Evolutionary conservation across 1,140 invertebrate species (phyloP).

Genomic region (Mamestra configurata): DNA sequence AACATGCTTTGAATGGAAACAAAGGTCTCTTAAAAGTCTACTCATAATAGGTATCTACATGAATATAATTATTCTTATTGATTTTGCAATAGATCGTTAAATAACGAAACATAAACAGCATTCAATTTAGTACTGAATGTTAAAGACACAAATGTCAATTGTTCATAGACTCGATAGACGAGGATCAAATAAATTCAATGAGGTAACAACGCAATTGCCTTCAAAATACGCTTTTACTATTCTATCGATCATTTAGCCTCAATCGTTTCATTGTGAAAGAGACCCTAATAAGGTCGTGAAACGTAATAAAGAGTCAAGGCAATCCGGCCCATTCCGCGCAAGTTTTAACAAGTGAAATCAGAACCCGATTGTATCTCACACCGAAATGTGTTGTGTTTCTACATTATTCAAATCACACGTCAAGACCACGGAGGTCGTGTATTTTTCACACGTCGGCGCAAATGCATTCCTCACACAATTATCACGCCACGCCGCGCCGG

Average conservation of each 20-base stretch:
- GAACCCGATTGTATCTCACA: conserved; percentile 44
- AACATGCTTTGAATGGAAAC: conserved; percentile 62
- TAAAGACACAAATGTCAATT: conserved; percentile 37
- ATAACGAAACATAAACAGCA: conserved; percentile 33
- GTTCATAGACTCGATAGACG: conserved; percentile 11
- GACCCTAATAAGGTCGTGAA: conserved; percentile 33
- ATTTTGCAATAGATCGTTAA: conserved; percentile 19
- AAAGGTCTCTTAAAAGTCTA: conserved; percentile 52
- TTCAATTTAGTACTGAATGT: conserved; percentile 24
- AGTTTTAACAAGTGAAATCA: conserved; percentile 57
- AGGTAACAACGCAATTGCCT: conserved; percentile 25
- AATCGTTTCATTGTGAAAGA: conserved; percentile 37
- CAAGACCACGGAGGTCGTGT: conserved; percentile 56
- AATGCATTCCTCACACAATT: conserved; percentile 77
- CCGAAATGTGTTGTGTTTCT: conserved; percentile 45
- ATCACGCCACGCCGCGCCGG: conserved; percentile 50
- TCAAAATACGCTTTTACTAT: conserved; percentile 41
- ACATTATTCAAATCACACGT: conserved; percentile 63
- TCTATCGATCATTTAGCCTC: conserved; percentile 44
- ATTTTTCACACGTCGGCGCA: conserved; percentile 66
- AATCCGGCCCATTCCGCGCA: conserved; percentile 35
- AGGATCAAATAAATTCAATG: conserved; percentile 20
- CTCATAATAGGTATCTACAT: conserved; percentile 13
- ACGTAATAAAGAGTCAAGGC: conserved; percentile 41
- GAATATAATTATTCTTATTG: conserved; percentile 41